These are phyloP conservation scores for Dinoponera quadriceps DNA, from an alignment of 1,140 invertebrate species.

Conservation along the genomic window DNA sequence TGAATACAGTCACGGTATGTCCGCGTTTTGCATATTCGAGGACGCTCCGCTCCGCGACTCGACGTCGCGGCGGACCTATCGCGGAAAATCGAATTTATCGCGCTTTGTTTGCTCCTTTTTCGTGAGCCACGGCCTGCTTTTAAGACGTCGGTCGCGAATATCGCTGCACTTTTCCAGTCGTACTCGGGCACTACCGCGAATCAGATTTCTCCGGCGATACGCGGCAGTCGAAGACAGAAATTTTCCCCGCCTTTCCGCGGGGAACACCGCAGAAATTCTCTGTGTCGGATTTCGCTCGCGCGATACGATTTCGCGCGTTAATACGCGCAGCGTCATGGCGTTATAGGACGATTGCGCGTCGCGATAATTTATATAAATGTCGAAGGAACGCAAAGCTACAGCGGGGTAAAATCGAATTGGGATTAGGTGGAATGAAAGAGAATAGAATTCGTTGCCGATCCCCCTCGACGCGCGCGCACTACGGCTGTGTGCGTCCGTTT, in stretches of 20 bases:
- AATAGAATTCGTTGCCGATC: slow-evolving; percentile 23
- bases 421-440: slow-evolving; percentile 39
- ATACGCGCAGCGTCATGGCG: not conserved
- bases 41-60: not conserved
- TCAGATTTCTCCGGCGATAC: slow-evolving; percentile 33
- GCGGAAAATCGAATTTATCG: slow-evolving; percentile 48
- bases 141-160: slow-evolving; percentile 25
- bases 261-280: not conserved
- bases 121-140: slow-evolving; percentile 38
- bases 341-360: not conserved
- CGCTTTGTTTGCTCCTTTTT: slow-evolving; percentile 48
- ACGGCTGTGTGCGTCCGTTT: slow-evolving; percentile 13
- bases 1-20: not conserved
- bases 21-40: slow-evolving; percentile 15
- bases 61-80: slow-evolving; percentile 29
- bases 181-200: slow-evolving; percentile 24
- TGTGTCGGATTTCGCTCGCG: not conserved
- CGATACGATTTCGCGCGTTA: not conserved
- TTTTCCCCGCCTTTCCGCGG: slow-evolving; percentile 1
- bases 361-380: slow-evolving; percentile 48
- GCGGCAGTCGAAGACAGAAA: slow-evolving; percentile 14
- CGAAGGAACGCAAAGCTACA: not conserved
- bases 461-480: slow-evolving; percentile 8
- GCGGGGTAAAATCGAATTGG: slow-evolving; percentile 6
- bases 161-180: slow-evolving; percentile 20